These are phyloP conservation scores for Apodemia hepburni DNA, from an alignment of 2,888 invertebrate genomes.

Conservation along the genomic window DNA sequence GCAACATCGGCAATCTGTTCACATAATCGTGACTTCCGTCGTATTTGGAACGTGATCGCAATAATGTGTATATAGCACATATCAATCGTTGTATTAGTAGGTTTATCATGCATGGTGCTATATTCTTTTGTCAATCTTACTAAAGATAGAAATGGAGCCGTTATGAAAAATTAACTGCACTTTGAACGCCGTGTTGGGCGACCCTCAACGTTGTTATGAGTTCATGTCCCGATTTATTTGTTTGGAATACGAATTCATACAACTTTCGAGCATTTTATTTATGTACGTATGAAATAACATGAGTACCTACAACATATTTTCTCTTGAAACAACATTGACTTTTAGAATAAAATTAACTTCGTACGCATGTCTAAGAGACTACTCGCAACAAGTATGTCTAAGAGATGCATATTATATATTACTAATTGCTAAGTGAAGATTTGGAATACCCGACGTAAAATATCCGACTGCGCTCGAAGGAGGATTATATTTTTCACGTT, in stretches of 20 bases:
- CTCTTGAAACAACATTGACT: too few relatives aligned
- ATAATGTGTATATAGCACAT: conserved; percentile 43
- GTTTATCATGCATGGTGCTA: conserved; percentile 51
- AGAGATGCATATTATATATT: too few relatives aligned
- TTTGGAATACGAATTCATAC: neutral
- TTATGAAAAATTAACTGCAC: conserved; percentile 56
- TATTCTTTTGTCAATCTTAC: conserved; percentile 51
- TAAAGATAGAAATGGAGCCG: conserved; percentile 54
- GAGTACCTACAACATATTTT: neutral
- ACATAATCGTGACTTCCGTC: conserved; percentile 68
- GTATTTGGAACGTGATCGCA: conserved; percentile 60
- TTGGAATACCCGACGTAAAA: too few relatives aligned
- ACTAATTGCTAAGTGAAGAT: too few relatives aligned
- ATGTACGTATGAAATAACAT: neutral
- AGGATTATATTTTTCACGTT: too few relatives aligned
- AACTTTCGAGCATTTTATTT: neutral
- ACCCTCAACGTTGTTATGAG: conserved; percentile 18
- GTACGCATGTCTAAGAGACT: too few relatives aligned
- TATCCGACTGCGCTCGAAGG: too few relatives aligned
- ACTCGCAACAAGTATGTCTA: too few relatives aligned
- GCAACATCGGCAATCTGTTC: conserved; percentile 60
- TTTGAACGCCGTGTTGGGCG: conserved; percentile 38
- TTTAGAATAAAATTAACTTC: too few relatives aligned
- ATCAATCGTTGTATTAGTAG: conserved; percentile 44
- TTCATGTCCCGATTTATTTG: conserved; percentile 16